Base-by-base conservation (phyloP, 2,113 vertebrate genomes). In the Poeciliopsis prolifica region DNA sequence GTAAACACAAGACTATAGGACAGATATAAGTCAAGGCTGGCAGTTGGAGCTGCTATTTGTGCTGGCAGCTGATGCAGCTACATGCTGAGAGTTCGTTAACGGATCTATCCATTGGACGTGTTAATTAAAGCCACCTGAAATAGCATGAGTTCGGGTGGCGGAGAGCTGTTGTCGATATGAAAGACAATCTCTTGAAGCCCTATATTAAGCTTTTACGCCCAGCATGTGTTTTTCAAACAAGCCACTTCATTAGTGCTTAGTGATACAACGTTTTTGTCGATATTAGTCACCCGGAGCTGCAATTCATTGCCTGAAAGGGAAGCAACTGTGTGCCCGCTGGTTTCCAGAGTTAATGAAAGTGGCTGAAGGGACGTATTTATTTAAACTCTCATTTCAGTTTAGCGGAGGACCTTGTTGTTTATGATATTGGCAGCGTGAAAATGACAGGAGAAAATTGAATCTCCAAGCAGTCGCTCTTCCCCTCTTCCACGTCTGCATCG, bases 31-130 rank as follows among this genome's bases (percentile, higher is more conserved):
- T n/a, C 15, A 22, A 69, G 26, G 72, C 67, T 51, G 65, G 68
- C 80, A 61, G 66, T 79, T 86, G 80, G 61, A 88, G 80, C 54
- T 84, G 77, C 81, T 68, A 78, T 87, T 77, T 86, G 42, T 76
- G 54, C 72, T 77, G 84, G 77, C 79, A 75, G 79, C 88, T 72
- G 78, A 82, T 3, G 5, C 42, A 67, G 37, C 26, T 61, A 72
- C 83, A 81, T 77, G 75, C 81, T 79, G 81, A 67, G 77, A 88
- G 89, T 90, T 89, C 86, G 89, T 93, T 88, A 85, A 91, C 84
- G 54, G 70, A 92, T 85, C 76, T 29, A 66, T 86, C 68, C 88
- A 79, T 85, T 86, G 88, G 83, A 86, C 83, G 81, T 86, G 81
- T 69, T 87, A 84, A 93, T 92, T 80, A 89, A 74, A 80, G 64